These are phyloP conservation scores for Hymenopus coronatus DNA, from an alignment of 2,888 invertebrate species.

Conservation along the genomic window DNA sequence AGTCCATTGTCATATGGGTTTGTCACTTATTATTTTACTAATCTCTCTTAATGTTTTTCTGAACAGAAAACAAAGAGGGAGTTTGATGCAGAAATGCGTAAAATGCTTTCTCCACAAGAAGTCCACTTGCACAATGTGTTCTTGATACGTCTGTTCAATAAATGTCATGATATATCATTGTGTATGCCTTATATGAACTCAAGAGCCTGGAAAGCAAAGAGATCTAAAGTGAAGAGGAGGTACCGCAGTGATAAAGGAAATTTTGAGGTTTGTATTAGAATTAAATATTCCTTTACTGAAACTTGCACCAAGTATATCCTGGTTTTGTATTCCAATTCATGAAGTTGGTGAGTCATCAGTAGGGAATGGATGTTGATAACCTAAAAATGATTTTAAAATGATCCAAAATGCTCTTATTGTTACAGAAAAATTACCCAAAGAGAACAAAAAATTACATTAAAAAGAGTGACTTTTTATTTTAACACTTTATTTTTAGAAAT, in stretches of 20 bases:
- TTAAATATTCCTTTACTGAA: neutral
- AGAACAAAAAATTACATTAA: no score
- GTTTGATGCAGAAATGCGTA: slow-evolving; percentile 76
- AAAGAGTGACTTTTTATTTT: no score
- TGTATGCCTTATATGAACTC: neutral
- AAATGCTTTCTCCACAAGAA: slow-evolving; percentile 68
- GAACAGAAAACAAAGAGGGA: slow-evolving; percentile 68
- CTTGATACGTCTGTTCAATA: slow-evolving; percentile 72
- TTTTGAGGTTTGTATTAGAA: slow-evolving; percentile 29
- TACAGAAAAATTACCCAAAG: no score
- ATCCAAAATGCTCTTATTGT: no score
- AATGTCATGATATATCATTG: slow-evolving; percentile 51
- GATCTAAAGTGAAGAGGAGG: slow-evolving; percentile 20
- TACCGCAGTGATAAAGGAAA: slow-evolving; percentile 24
- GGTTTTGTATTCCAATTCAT: neutral
- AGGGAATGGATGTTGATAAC: no score
- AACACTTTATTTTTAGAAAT: no score
- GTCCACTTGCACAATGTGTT: slow-evolving; percentile 84
- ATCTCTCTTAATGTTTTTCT: neutral
- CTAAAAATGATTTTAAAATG: no score
- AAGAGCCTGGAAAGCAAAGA: neutral
- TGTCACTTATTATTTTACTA: neutral
- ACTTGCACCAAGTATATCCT: neutral
- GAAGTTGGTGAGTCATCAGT: no score
- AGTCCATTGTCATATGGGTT: no score